Conservation (phyloP, 2,797 vertebrate species). For the Gouania willdenowi region DNA sequence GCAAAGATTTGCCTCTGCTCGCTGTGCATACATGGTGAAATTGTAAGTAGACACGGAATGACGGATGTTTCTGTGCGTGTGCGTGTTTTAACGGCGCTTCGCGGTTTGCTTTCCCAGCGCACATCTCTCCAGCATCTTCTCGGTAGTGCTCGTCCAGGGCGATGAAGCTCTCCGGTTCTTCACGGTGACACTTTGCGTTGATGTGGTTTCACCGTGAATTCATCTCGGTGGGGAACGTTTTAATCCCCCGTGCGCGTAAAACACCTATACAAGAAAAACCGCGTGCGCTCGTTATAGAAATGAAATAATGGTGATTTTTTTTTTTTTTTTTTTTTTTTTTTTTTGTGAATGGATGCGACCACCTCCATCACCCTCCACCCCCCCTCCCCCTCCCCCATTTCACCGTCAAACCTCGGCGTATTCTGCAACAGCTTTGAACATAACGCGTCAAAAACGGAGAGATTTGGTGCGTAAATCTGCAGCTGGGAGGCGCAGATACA, state of each 20-base stretch:
- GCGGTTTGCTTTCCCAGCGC: too few relatives aligned
- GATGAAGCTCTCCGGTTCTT: slow-evolving; percentile 63
- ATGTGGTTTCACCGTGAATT: too few relatives aligned
- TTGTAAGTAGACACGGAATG: slow-evolving; percentile 81
- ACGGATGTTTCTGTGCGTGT: too few relatives aligned
- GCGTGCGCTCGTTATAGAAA: too few relatives aligned
- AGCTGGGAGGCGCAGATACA: too few relatives aligned
- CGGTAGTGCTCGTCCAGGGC: slow-evolving; percentile 60
- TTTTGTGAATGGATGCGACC: slow-evolving; percentile 46
- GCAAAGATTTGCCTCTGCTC: slow-evolving; percentile 78
- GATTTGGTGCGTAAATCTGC: slow-evolving; percentile 44
- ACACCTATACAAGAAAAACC: too few relatives aligned
- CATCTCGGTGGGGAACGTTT: slow-evolving; percentile 12
- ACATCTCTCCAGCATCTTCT: slow-evolving; percentile 66
- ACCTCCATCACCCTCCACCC: slow-evolving; percentile 43
- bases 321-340: too few relatives aligned
- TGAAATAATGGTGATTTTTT: slow-evolving; percentile 5
- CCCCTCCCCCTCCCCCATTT: slow-evolving; percentile 25
- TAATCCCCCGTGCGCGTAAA: too few relatives aligned
- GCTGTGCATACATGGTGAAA: slow-evolving; percentile 79
- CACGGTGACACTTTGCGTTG: slow-evolving; percentile 65
- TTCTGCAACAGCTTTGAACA: slow-evolving; percentile 44
- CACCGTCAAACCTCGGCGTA: slow-evolving; percentile 46
- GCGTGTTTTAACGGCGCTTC: slow-evolving; percentile 10
- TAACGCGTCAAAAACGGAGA: slow-evolving; percentile 56